Percentiles rank a stretch among this genome's conserved stretches.
phyloP scores from a whole-genome alignment of 2,888 invertebrate species.

The Troides helena region DNA sequence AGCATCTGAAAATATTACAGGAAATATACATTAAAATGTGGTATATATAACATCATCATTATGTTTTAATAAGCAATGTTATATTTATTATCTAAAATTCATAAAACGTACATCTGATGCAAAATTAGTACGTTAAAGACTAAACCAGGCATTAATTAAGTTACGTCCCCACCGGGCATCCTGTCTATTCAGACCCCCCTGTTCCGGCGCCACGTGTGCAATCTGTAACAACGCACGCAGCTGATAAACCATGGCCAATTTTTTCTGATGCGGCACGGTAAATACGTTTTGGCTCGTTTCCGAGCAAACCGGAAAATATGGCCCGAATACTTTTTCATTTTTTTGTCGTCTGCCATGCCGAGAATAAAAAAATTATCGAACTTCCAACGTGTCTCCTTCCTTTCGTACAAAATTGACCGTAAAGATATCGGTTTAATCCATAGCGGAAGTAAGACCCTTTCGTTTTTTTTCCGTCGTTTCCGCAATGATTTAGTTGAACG shows the following conservation, averaged over 20 bases:
- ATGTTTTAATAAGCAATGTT: neutral
- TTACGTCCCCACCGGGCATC: constrained; percentile 35
- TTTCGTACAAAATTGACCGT: constrained; percentile 25
- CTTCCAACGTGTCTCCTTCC: constrained; percentile 30
- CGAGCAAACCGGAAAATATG: constrained; percentile 55
- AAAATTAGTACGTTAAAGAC: constrained; percentile 24
- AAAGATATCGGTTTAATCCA: constrained; percentile 26
- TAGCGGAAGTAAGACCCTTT: constrained; percentile 37
- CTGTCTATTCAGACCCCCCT: constrained; percentile 31
- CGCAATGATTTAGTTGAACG: constrained; percentile 60
- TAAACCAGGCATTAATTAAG: constrained; percentile 38
- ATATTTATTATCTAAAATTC: neutral
- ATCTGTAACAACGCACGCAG: constrained; percentile 48
- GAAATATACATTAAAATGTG: no score
- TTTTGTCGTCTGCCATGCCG: constrained; percentile 36
- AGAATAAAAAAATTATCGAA: constrained; percentile 34
- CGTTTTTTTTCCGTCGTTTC: constrained; percentile 44
- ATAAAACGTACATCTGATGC: constrained; percentile 15
- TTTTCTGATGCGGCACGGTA: constrained; percentile 46
- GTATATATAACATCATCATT: neutral
- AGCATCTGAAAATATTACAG: no score
- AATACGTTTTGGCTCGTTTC: constrained; percentile 57
- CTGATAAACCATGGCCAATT: constrained; percentile 50
- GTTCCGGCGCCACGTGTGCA: constrained; percentile 38
- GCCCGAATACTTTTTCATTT: constrained; percentile 43